Conservation (phyloP, 2,113 vertebrate species). For the Silurus asotus region DNA sequence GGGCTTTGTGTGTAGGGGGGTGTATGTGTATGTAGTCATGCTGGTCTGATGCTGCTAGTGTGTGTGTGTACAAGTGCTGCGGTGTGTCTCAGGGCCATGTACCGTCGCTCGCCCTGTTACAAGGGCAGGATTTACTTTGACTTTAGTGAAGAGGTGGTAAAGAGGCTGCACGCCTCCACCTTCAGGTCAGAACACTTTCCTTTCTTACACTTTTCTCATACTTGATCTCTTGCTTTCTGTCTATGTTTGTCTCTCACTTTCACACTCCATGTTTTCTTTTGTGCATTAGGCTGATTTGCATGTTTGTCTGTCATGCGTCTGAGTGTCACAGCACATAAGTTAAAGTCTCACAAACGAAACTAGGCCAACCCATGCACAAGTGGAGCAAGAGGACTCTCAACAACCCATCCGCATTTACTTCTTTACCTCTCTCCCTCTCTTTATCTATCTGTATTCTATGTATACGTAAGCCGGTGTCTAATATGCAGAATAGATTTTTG, state of each 20-base stretch:
- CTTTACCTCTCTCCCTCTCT: not conserved
- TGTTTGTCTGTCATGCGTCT: not conserved
- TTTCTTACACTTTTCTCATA: not conserved
- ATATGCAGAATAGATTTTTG: not conserved
- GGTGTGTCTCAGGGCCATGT: constrained; percentile 68
- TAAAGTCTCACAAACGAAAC: not conserved
- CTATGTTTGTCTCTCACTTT: not conserved
- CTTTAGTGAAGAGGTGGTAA: constrained; percentile 80
- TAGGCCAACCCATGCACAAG: not conserved
- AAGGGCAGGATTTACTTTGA: constrained; percentile 78
- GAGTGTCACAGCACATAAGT: not conserved
- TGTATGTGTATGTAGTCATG: constrained; percentile 3
- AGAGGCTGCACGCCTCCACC: constrained; percentile 67
- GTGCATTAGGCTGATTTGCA: not conserved
- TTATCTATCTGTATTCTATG: not conserved
- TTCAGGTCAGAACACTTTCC: constrained; percentile 66
- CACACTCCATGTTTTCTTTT: not conserved
- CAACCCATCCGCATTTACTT: not conserved
- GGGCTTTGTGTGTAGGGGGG: constrained; percentile 22
- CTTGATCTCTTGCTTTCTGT: not conserved
- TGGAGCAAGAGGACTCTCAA: not conserved
- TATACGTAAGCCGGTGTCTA: not conserved
- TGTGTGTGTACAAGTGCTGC: constrained; percentile 36
- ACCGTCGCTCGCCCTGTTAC: constrained; percentile 74
- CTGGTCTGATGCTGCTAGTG: not conserved